A percentile compares a stretch with the other conserved stretches of the same genome.
Evolutionary conservation across 2,888 invertebrate species (phyloP).

Genomic region (Cephus pygmeus): DNA sequence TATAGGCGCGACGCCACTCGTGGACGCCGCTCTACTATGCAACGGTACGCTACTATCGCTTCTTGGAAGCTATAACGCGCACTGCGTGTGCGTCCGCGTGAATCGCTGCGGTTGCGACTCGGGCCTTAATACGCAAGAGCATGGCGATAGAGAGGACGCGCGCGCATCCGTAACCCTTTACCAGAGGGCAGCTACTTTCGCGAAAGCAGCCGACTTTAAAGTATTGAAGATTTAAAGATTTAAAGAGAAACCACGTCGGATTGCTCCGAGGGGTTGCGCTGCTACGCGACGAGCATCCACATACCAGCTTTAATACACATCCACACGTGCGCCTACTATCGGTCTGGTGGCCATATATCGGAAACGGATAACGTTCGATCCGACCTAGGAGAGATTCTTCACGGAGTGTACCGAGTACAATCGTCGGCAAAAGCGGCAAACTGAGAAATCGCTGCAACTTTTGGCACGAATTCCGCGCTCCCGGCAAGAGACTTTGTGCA

Average conservation of each 20-base stretch:
- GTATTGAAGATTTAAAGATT: too few species aligned
- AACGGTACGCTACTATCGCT: constrained; percentile 35
- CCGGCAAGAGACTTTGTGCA: too few species aligned
- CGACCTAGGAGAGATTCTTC: neutral
- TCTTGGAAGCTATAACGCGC: constrained; percentile 45
- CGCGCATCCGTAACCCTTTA: neutral
- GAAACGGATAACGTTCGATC: neutral
- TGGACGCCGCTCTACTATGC: constrained; percentile 1
- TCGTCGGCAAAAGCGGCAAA: neutral
- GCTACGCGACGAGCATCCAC: too few species aligned
- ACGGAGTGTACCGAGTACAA: neutral
- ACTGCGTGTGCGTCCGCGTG: neutral
- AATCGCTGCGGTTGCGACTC: neutral
- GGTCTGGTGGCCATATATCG: too few species aligned
- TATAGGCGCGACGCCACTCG: neutral
- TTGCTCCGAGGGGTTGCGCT: too few species aligned
- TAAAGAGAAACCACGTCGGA: too few species aligned
- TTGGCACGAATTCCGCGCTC: too few species aligned
- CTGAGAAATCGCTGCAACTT: too few species aligned
- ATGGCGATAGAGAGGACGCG: neutral
- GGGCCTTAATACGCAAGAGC: neutral
- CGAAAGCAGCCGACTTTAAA: too few species aligned
- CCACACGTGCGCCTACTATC: too few species aligned
- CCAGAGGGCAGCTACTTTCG: too few species aligned
- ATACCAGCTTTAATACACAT: too few species aligned